Evolutionary conservation across 2,888 invertebrate species (phyloP).

Genomic region (Anagyrus pseudococci): DNA sequence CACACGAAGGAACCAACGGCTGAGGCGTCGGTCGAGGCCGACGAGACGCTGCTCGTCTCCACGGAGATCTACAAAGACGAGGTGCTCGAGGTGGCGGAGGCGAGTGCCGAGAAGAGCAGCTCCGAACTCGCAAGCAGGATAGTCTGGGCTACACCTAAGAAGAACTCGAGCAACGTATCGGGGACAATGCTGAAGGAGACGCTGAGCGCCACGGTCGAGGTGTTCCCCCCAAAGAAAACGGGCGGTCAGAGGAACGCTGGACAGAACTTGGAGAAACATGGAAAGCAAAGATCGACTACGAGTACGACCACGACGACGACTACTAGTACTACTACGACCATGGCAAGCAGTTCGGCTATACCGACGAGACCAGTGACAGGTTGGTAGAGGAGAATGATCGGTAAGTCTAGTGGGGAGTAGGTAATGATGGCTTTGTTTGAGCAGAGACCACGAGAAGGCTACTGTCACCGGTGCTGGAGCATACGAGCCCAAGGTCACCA

Average conservation of each 20-base stretch:
- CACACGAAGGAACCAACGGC: neutral
- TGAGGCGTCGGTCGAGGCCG: slow-evolving; percentile 7
- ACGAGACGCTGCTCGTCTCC: slow-evolving; percentile 4
- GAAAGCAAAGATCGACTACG: neutral
- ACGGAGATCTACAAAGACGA: slow-evolving; percentile 23
- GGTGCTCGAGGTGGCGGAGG: slow-evolving; percentile 44
- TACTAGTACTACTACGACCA: neutral
- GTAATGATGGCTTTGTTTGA: too few species aligned
- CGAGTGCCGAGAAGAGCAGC: slow-evolving; percentile 43
- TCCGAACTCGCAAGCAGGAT: slow-evolving; percentile 46
- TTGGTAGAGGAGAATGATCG: too few species aligned
- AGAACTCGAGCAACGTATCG: neutral
- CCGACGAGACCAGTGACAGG: too few species aligned
- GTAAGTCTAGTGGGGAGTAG: too few species aligned
- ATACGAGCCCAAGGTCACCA: neutral
- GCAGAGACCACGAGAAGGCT: neutral
- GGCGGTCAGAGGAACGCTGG: neutral
- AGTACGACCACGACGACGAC: too few species aligned
- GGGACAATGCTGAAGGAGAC: slow-evolving; percentile 38
- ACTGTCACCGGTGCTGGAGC: neutral
- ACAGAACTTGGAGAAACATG: neutral
- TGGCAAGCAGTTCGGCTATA: too few species aligned
- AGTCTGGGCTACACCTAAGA: slow-evolving; percentile 50
- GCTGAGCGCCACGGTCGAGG: slow-evolving; percentile 34
- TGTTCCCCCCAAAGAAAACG: neutral